A percentile compares a stretch with the other conserved stretches of the same genome.
These are phyloP conservation scores for Dryobota labecula DNA, from an alignment of 2,888 invertebrate genomes.

Conservation along the genomic window DNA sequence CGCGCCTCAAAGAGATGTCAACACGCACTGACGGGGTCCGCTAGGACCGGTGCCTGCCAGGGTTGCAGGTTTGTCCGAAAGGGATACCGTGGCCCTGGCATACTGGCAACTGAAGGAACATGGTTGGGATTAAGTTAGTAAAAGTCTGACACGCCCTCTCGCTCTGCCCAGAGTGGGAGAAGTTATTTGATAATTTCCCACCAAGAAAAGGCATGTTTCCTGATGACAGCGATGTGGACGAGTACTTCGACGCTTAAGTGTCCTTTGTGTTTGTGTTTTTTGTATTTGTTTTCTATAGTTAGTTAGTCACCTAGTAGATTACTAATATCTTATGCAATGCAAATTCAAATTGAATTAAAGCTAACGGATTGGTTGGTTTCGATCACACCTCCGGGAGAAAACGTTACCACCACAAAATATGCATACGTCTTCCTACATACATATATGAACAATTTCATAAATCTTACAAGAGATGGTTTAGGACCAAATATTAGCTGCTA, in stretches of 20 bases:
- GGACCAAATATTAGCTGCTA: neutral
- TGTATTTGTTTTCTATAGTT: neutral
- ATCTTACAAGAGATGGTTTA: neutral
- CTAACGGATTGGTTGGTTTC: slow-evolving; percentile 28
- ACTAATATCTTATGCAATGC: neutral
- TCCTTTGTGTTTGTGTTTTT: neutral
- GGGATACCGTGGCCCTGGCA: no score
- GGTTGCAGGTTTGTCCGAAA: no score
- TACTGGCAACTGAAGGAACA: no score
- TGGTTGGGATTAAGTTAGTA: no score
- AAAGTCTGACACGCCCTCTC: no score
- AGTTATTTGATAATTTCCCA: no score
- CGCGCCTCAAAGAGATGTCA: no score
- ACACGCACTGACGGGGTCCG: no score
- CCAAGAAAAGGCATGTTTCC: no score
- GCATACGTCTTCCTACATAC: slow-evolving; percentile 1
- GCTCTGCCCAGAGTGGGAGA: no score
- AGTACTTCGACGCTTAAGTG: neutral
- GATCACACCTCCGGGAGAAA: slow-evolving; percentile 41
- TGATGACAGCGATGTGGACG: neutral
- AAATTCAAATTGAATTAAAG: slow-evolving; percentile 28
- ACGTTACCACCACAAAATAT: slow-evolving; percentile 3
- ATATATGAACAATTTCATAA: slow-evolving; percentile 8
- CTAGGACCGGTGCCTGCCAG: no score
- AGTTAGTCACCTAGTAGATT: neutral